A percentile compares a stretch with the other conserved stretches of the same genome.
These are phyloP conservation scores for Tetramorium simillimum DNA, from an alignment of 1,140 invertebrate species.

Conservation along the genomic window DNA sequence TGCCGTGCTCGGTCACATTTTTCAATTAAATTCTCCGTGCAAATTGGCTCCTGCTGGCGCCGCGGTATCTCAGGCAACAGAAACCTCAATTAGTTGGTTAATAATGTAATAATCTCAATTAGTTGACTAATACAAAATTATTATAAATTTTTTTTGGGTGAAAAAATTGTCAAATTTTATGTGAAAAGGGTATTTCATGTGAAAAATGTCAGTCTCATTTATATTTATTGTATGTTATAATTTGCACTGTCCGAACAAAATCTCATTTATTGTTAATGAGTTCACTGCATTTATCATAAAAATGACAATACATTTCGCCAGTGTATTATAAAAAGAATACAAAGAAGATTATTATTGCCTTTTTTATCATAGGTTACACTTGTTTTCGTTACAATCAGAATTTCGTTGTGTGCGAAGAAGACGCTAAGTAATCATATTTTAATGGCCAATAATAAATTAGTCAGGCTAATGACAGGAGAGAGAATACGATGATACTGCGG, in stretches of 20 bases:
- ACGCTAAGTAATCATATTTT: slow-evolving; percentile 52
- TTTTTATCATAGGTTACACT: slow-evolving; percentile 40
- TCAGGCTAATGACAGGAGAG: not conserved
- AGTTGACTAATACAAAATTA: not conserved
- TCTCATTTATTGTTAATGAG: slow-evolving; percentile 65
- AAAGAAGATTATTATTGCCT: slow-evolving; percentile 60
- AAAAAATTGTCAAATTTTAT: not conserved
- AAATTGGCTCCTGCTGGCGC: slow-evolving; percentile 66
- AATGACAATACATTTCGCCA: not conserved
- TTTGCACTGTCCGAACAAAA: slow-evolving; percentile 62
- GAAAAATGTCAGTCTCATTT: not conserved
- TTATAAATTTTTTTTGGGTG: not conserved
- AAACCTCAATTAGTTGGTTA: slow-evolving; percentile 18
- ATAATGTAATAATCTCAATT: slow-evolving; percentile 21
- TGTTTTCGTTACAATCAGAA: slow-evolving; percentile 55
- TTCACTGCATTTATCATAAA: not conserved
- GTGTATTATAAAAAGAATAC: slow-evolving; percentile 41
- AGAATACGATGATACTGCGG: not conserved
- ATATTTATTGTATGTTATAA: not conserved
- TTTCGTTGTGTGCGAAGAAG: slow-evolving; percentile 37
- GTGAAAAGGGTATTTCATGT: not conserved
- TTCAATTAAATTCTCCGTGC: slow-evolving; percentile 75
- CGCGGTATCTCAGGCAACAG: not conserved
- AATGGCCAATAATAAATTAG: slow-evolving; percentile 64
- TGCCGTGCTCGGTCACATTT: slow-evolving; percentile 63